Base-by-base conservation (phyloP, 1,140 invertebrate species). In the Bombus superbus region DNA sequence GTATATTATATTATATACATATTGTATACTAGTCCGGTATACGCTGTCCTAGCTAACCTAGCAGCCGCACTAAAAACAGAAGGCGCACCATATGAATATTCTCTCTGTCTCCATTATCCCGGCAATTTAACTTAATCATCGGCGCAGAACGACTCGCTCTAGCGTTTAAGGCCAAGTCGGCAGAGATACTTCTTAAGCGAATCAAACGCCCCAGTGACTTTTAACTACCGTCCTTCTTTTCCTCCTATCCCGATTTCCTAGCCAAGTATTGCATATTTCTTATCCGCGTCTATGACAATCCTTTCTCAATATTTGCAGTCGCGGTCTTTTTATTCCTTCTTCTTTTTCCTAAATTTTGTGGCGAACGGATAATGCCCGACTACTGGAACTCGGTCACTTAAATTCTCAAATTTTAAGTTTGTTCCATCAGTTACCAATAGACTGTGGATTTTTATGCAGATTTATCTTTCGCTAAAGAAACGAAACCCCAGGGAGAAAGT, bases 1-100 rank as follows among this genome's bases (percentile, higher is more conserved):
- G 75, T 75, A 81, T 62, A 62, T 62, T 22, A 62, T 62, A 62
- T 87, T 62, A 74, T 77, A 86, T 77, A 88, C 35, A 86, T 92
- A 89, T 68, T 91, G 92, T 92, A 92, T 89, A 92, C 92, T 92
- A 92, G 92, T 92, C 92, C 89, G 91, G 92, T 92, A 92, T 92
- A 92, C 91, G 86, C 92, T 92, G 89, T 92, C 89, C 89, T 92
- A 92, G 85, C 85, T 92, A 92, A 90, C 84, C 64, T 89, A 89
- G 81, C 86, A 82, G 82, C 82, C 83, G 85, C 79, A 89, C 72
- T 89, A 87, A 85, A 87, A 81, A 80, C 71, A 32, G 25, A 42
- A 72, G 57, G 42, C 53, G 42, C 71, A 59, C 25, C 28, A 57
- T 38, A 40, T 28, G 64, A 72, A 69, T 53, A 69, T 32, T 44